Percentiles rank a stretch among this genome's conserved stretches.
Evolutionary conservation across 1,140 invertebrate genomes (phyloP).

Genomic region (Cherax quadricarinatus): DNA sequence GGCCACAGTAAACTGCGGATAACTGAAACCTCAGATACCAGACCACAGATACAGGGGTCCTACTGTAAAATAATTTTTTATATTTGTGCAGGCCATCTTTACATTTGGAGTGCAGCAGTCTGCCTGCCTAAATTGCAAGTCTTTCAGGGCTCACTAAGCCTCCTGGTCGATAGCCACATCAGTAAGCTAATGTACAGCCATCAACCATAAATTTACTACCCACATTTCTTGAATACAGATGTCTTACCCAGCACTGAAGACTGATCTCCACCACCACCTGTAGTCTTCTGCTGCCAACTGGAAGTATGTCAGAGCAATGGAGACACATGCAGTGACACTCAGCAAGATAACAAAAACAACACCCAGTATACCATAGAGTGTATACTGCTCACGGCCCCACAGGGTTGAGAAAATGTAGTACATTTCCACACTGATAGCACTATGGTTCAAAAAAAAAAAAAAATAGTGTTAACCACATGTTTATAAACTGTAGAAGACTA

Average conservation of each 20-base stretch:
- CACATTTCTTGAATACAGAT: neutral
- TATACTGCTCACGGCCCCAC: constrained; percentile 80
- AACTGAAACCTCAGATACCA: too few species aligned
- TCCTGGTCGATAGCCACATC: too few species aligned
- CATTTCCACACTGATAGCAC: constrained; percentile 80
- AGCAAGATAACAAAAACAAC: constrained; percentile 79
- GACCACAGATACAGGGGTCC: too few species aligned
- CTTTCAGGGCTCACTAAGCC: too few species aligned
- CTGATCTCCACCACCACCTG: constrained; percentile 79
- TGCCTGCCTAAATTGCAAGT: too few species aligned
- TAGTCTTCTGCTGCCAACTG: constrained; percentile 78
- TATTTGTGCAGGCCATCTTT: too few species aligned
- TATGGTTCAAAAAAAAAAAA: constrained; percentile 71
- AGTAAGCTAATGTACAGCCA: neutral
- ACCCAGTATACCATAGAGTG: constrained; percentile 79
- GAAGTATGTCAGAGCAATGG: constrained; percentile 80
- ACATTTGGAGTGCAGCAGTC: too few species aligned
- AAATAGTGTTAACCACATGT: too few species aligned
- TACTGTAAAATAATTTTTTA: too few species aligned
- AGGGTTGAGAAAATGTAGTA: constrained; percentile 81
- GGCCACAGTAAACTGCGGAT: too few species aligned
- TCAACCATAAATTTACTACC: neutral
- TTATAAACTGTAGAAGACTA: too few species aligned
- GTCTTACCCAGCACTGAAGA: constrained; percentile 71
- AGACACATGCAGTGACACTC: constrained; percentile 79